These are phyloP conservation scores for Agonopterix arenella DNA, from an alignment of 2,888 invertebrate genomes.

Conservation along the genomic window DNA sequence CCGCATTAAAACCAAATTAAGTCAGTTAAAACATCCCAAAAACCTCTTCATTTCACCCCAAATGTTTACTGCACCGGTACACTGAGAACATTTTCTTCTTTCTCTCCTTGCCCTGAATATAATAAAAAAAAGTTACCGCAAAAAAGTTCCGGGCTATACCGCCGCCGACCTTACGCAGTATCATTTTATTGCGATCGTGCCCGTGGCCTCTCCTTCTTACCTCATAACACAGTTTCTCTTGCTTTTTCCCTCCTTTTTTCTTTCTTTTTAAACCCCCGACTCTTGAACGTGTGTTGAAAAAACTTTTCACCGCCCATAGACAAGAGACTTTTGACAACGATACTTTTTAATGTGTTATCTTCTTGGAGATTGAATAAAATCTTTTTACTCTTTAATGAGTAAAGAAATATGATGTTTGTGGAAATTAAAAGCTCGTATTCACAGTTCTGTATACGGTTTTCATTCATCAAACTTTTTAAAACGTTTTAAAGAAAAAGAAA, in stretches of 20 bases:
- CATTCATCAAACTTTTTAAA: slow-evolving; percentile 39
- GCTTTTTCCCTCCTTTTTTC: slow-evolving; percentile 30
- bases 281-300: slow-evolving; percentile 35
- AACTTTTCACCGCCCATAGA: slow-evolving; percentile 1
- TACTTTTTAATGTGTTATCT: neutral
- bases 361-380: neutral
- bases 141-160: slow-evolving; percentile 40
- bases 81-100: slow-evolving; percentile 35
- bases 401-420: too few relatives aligned
- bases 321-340: neutral
- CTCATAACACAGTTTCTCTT: slow-evolving; percentile 70
- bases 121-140: slow-evolving; percentile 33
- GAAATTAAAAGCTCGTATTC: neutral
- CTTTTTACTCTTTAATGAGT: too few relatives aligned
- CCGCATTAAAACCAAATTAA: too few relatives aligned
- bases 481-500: slow-evolving; percentile 47
- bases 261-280: slow-evolving; percentile 21
- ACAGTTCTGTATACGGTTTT: slow-evolving; percentile 16
- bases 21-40: too few relatives aligned
- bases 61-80: neutral
- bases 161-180: slow-evolving; percentile 60
- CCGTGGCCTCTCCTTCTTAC: slow-evolving; percentile 69
- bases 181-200: slow-evolving; percentile 69
- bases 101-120: slow-evolving; percentile 26
- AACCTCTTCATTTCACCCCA: too few relatives aligned